phyloP scores from a whole-genome alignment of 2,113 vertebrate genomes.

The Carollia perspicillata region DNA sequence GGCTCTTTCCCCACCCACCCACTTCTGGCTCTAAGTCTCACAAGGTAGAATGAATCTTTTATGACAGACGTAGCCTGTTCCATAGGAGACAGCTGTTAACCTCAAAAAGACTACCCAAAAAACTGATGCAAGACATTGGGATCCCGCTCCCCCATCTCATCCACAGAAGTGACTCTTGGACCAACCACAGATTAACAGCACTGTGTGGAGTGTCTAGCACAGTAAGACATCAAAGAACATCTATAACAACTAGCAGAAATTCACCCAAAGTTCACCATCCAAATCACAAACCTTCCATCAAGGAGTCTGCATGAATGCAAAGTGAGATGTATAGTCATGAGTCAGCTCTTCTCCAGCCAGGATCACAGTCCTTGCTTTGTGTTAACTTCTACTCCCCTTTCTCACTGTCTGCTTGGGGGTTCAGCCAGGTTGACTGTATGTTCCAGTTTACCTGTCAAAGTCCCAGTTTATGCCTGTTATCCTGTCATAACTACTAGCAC shows the following conservation, averaged over 20 bases:
- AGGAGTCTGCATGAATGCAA: neutral
- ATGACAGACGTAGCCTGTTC: slow-evolving; percentile 7
- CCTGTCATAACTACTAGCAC: neutral
- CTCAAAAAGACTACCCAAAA: neutral
- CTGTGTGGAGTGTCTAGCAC: neutral
- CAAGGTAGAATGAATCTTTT: neutral
- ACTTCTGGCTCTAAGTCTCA: slow-evolving; percentile 28
- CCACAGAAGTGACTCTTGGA: neutral
- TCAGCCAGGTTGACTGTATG: neutral
- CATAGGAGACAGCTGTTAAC: neutral
- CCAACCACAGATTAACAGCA: neutral
- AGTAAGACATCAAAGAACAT: neutral
- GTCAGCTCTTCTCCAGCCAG: neutral
- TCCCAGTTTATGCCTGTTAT: neutral
- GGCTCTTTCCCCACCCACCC: neutral
- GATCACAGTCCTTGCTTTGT: neutral
- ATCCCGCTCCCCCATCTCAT: neutral
- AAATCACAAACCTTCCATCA: neutral
- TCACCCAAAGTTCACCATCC: neutral
- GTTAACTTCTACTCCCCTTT: neutral
- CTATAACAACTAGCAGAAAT: neutral
- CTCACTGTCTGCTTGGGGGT: neutral
- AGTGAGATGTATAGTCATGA: neutral
- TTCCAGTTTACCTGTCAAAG: neutral
- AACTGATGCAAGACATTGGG: neutral